phyloP scores from a whole-genome alignment of 2,888 invertebrate species.

The Mycalesis mineus region DNA sequence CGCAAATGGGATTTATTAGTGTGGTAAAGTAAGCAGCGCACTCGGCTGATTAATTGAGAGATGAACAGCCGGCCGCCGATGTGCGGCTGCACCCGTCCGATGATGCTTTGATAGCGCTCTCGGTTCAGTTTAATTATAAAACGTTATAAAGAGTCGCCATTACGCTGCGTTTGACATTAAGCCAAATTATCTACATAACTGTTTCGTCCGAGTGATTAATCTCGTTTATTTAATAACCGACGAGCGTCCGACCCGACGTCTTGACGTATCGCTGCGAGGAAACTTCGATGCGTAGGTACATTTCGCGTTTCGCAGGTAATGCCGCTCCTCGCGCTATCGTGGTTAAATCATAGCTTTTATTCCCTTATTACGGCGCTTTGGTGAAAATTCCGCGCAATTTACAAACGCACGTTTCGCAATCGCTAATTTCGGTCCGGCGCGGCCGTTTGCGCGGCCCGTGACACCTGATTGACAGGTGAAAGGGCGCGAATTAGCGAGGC shows the following conservation, averaged over 20 bases:
- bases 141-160: slow-evolving; percentile 2
- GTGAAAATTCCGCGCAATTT: slow-evolving; percentile 51
- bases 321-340: slow-evolving; percentile 39
- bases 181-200: slow-evolving; percentile 51
- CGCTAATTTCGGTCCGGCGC: slow-evolving; percentile 51
- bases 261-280: slow-evolving; percentile 59
- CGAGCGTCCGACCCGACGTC: slow-evolving; percentile 23
- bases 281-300: slow-evolving; percentile 47
- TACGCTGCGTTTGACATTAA: slow-evolving; percentile 38
- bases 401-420: slow-evolving; percentile 45
- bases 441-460: slow-evolving; percentile 44
- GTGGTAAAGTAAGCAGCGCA: background rate
- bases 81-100: slow-evolving; percentile 11
- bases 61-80: slow-evolving; percentile 12
- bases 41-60: slow-evolving; percentile 3
- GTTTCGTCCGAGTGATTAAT: slow-evolving; percentile 50
- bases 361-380: slow-evolving; percentile 43
- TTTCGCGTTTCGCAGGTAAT: slow-evolving; percentile 50
- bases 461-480: slow-evolving; percentile 74
- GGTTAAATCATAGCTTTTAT: slow-evolving; percentile 54
- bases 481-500: slow-evolving; percentile 69
- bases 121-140: slow-evolving; percentile 23
- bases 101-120: slow-evolving; percentile 14
- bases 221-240: slow-evolving; percentile 43
- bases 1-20: slow-evolving; percentile 2